Conservation (phyloP, 2,113 vertebrate species). For the Crotalus horridus region DNA sequence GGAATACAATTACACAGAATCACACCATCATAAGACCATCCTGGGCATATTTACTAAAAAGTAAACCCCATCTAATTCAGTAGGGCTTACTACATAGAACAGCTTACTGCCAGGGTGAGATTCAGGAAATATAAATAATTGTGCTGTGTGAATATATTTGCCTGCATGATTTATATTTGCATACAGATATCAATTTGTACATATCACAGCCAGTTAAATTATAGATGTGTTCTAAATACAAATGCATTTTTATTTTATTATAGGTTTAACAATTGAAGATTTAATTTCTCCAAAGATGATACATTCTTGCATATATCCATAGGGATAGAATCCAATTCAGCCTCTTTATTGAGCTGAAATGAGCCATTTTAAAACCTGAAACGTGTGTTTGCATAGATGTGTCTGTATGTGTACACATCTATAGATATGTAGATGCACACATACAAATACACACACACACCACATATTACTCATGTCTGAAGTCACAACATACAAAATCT, state of each 20-base stretch:
- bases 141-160: not conserved
- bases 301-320: not conserved
- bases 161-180: not conserved
- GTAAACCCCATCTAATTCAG: not conserved
- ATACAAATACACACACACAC: not conserved
- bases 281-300: not conserved
- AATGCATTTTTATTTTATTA: not conserved
- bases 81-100: not conserved
- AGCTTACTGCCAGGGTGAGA: not conserved
- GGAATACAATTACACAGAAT: not conserved
- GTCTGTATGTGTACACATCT: not conserved
- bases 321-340: not conserved
- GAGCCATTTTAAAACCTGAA: not conserved
- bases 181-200: not conserved
- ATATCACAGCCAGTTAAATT: not conserved
- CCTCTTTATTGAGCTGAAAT: not conserved
- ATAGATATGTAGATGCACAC: not conserved
- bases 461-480: not conserved
- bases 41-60: not conserved
- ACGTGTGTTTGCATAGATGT: not conserved
- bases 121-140: not conserved
- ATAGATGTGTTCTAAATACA: not conserved
- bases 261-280: not conserved
- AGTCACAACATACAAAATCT: not conserved
- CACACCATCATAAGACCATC: not conserved